A percentile compares a stretch with the other conserved stretches of the same genome.
phyloP scores from a whole-genome alignment of 1,140 invertebrate genomes.

The Cryptotermes secundus region DNA sequence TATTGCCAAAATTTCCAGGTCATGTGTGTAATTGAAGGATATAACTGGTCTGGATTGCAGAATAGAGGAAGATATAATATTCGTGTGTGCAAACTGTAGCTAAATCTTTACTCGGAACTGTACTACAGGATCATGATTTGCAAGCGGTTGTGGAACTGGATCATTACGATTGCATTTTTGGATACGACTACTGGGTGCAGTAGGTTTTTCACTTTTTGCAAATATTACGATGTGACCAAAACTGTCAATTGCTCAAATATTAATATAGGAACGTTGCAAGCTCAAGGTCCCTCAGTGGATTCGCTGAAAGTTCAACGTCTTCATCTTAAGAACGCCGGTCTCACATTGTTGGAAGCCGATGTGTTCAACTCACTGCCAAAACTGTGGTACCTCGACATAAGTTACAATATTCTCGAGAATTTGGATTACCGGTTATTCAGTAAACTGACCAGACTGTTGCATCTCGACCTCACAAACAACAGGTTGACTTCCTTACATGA shows the following conservation, averaged over 20 bases:
- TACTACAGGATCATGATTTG: not conserved
- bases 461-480: not conserved
- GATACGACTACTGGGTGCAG: not conserved
- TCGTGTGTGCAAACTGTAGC: too few species aligned
- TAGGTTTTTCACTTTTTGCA: too few species aligned
- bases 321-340: not conserved
- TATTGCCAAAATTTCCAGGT: too few species aligned
- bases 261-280: not conserved
- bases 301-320: not conserved
- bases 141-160: not conserved
- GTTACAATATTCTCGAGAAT: not conserved
- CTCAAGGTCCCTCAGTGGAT: not conserved
- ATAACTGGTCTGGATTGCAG: too few species aligned
- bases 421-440: not conserved
- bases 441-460: not conserved
- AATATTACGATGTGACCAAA: too few species aligned
- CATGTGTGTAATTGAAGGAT: too few species aligned
- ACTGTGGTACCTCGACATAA: not conserved
- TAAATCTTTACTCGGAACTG: too few species aligned
- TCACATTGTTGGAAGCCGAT: not conserved
- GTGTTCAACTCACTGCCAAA: not conserved
- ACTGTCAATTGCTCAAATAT: not conserved
- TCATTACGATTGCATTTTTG: not conserved
- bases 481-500: not conserved
- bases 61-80: too few species aligned